Conservation (phyloP, 37 sponge, comb jelly and placozoan genomes). For the Cliona cf. orientalis region DNA sequence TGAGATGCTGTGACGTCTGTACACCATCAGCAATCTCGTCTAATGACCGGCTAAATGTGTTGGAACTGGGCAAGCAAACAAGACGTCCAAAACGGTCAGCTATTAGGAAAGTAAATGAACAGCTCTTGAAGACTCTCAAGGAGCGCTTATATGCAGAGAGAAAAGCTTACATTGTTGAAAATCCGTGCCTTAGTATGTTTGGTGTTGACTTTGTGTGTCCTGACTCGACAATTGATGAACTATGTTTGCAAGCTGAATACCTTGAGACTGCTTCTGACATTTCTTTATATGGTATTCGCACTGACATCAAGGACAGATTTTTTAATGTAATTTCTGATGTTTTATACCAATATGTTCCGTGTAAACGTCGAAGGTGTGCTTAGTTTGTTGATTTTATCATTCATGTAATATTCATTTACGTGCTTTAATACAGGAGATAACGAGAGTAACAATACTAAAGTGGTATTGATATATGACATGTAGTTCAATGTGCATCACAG, state of each 20-base stretch:
- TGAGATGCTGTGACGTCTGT: constrained; percentile 23
- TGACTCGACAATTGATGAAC: neutral
- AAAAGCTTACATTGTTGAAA: neutral
- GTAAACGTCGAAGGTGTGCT: too few species aligned
- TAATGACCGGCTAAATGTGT: too few species aligned
- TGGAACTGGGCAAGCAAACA: too few species aligned
- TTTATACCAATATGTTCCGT: neutral
- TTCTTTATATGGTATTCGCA: neutral
- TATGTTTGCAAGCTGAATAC: neutral
- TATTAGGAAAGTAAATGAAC: neutral
- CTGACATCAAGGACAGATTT: constrained; percentile 4
- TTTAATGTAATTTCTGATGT: neutral
- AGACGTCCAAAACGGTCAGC: neutral
- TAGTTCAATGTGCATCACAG: neutral
- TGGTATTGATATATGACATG: neutral
- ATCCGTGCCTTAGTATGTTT: neutral
- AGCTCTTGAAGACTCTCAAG: neutral
- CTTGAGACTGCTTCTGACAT: neutral
- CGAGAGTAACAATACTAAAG: neutral
- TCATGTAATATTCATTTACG: neutral
- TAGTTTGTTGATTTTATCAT: neutral
- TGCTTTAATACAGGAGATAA: neutral
- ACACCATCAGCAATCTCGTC: too few species aligned
- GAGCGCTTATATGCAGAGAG: neutral
- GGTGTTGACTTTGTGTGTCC: constrained; percentile 17